Evolutionary conservation across 2,797 vertebrate species (phyloP), one percentile per base, ranked within the genome.

Genomic region (Nannoperca australis): DNA sequence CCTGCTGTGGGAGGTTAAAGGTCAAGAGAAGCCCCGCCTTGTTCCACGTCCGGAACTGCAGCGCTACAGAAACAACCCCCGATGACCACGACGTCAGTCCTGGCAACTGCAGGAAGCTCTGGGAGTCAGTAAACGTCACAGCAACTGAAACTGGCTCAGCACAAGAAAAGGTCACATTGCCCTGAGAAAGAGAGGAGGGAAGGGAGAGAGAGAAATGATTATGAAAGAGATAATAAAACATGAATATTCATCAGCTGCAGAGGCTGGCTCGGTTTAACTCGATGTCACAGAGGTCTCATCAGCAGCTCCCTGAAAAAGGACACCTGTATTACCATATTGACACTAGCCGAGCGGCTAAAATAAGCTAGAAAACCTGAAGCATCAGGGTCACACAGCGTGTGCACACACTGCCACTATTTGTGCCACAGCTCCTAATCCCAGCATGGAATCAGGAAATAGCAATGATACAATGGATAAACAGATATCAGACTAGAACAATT

Each of bases 31-130:
- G 94, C 27, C 97, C 97, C 0, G 94, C 95, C 62, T 88, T 91
- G 91, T 97, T 97, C 97, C 97, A 98, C 0, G 97, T 98, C 72
- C 97, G 95, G 89, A 98, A 97, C 92, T 98, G 96, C 88, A 98
- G 95, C 20, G 90, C 94, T 73, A 97, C 90, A 6, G 95, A 95
- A 56, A 96, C 83, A 0, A 94, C 89, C 1, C 95, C 95, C 1
- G 94, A 84, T 0, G 83, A 95, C 95, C 63, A 94, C 72, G 70
- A 58, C 6, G 95, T 89, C 40, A 89, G 95, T 13, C 95, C 95
- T 0, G 96, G 96, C 62, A 97, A 84, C 22, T 95, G 88, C 76
- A 98, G 89, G 84, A 96, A 98, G 90, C 97, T 97, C 77, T 83
- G 94, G 78, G 94, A 64, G 70, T 92, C 94, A 5, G 94, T 83